Base-by-base conservation (phyloP, 2,888 invertebrate species). In the Ptilodon capucinus region DNA sequence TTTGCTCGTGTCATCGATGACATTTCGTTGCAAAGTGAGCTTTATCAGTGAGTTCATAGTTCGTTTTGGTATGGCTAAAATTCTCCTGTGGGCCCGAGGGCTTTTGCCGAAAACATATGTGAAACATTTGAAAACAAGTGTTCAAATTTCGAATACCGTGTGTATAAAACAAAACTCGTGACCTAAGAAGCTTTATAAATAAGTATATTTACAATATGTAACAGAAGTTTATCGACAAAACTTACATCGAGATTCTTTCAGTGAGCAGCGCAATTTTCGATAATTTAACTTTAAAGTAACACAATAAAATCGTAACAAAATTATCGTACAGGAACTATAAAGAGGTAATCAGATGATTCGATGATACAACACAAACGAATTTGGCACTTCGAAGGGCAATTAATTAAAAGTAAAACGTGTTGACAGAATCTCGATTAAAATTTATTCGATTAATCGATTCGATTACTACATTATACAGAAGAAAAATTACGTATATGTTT, bases 401-500 rank as follows among this genome's bases (percentile, higher is more conserved):
- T 74, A 71, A 68, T 62, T 60, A 72, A 79, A 66, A 54, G 58
- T 48, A 62, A 62, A 39, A 54, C 36, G 48, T 51, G 45, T 63
- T 64, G 86, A 89, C 89, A 88, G 86, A 84, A 88, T 77, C 86
- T 79, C 75, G 76, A 74, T 74, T 69, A 75, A 84, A 78, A 74
- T 71, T 77, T 73, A 59, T 60, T 59, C 59, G 60, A 71, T 58
- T 60, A 67, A 55, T 51, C 45, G 38, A 42, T 38, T 48, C 50
- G 40, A 59, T 57, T 54, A 54, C 64, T 71, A 81, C 57, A 76
- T 80, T 76, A 78, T 79, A 82, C 77, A 80, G 76, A 75, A 82
- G 79, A 74, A 72, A 84, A 84, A 75, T 88, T 90, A 91, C 89
- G 90, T 90, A 89, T 87, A 90, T 83, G 80, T 86, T 89, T 91